phyloP scores from a whole-genome alignment of 2,888 invertebrate species.

The Dasysyrphus albostriatus region DNA sequence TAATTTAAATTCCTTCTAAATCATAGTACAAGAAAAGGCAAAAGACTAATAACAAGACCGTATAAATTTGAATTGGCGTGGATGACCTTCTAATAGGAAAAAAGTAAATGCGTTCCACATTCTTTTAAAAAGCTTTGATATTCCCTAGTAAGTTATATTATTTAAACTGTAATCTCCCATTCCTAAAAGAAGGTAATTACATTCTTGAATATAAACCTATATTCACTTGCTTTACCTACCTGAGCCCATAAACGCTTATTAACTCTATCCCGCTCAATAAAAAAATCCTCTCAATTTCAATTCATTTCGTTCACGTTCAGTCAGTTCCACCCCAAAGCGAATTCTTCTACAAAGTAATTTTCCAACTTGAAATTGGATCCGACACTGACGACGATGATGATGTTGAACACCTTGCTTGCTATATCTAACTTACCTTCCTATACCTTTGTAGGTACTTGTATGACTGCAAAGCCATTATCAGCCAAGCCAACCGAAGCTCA shows the following conservation, averaged over 20 bases:
- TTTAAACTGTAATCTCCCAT: not conserved
- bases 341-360: slow-evolving; percentile 66
- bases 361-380: slow-evolving; percentile 71
- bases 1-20: too few relatives aligned
- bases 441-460: slow-evolving; percentile 24
- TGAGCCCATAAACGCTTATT: slow-evolving; percentile 67
- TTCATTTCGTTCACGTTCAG: not conserved
- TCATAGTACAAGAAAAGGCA: too few relatives aligned
- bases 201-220: slow-evolving; percentile 27
- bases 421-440: slow-evolving; percentile 8
- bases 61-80: too few relatives aligned
- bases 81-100: too few relatives aligned
- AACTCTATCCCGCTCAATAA: slow-evolving; percentile 52
- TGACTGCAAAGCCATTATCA: slow-evolving; percentile 7
- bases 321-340: slow-evolving; percentile 49
- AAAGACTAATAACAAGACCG: too few relatives aligned
- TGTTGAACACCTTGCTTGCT: slow-evolving; percentile 59
- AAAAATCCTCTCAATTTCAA: slow-evolving; percentile 66
- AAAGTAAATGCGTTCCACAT: too few relatives aligned
- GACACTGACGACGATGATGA: slow-evolving; percentile 67
- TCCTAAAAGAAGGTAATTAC: not conserved
- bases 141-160: too few relatives aligned
- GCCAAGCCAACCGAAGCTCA: slow-evolving; percentile 62
- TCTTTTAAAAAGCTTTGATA: too few relatives aligned
- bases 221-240: slow-evolving; percentile 60